Evolutionary conservation across 2,113 vertebrate genomes (phyloP), one percentile per base, ranked within the genome.

Genomic region (Phoxinus phoxinus): DNA sequence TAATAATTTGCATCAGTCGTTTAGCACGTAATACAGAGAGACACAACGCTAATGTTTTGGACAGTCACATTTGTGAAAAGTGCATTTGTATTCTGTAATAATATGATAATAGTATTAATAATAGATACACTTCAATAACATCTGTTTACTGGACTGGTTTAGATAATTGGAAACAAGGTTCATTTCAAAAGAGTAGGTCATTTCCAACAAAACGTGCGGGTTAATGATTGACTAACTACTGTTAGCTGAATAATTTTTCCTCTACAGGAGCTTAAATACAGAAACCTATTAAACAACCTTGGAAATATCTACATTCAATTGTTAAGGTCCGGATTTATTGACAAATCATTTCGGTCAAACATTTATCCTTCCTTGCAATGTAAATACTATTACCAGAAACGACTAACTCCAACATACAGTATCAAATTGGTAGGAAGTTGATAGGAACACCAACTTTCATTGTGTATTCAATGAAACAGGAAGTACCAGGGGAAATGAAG

Each of bases 401-500:
- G 12, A 27, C 1, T 17, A n/a, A 13, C 21, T 46, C 44, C n/a
- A 51, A 30, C 48, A 77, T 48, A n/a, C n/a, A n/a, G n/a, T n/a
- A 35, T 77, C 48, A 56, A 67, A 65, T 17, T 59, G 61, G 19
- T 81, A 48, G 61, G 61, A 81, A 81, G 59, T 32, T 48, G 25
- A 19, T 32, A 9, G 61, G 61, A 81, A 81, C 44, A 27, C 35
- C 2, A 58, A 17, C 56, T 61, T 41, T 67, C 72, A 81, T 81
- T 81, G 61, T 81, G 41, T 9, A 81, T 51, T 81, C 41, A 65
- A 10, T 63, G 25, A 48, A 21, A 46, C 58, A 81, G 79, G 79
- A 81, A 81, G 79, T 13, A 6, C 11, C 61, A 67, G n/a, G 25
- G 79, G 61, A 81, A 81, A 48, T 81, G 23, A 81, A 32, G 79